phyloP scores from a whole-genome alignment of 2,888 invertebrate genomes.

The Epinotia nisella region DNA sequence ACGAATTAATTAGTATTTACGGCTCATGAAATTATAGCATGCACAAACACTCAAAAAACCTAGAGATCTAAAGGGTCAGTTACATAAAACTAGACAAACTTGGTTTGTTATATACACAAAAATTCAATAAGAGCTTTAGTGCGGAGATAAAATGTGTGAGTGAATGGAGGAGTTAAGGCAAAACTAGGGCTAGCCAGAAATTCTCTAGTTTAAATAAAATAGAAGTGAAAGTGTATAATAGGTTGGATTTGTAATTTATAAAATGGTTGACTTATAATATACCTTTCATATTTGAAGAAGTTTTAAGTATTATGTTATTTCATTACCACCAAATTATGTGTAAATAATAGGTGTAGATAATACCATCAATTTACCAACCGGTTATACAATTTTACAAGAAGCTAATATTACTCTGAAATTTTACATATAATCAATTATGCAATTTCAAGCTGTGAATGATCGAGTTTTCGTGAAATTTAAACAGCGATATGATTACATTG shows the following conservation, averaged over 20 bases:
- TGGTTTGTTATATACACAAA: too few species aligned
- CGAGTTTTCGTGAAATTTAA: background rate
- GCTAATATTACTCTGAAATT: background rate
- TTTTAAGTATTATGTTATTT: too few species aligned
- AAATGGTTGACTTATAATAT: too few species aligned
- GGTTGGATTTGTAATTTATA: background rate
- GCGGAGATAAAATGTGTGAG: constrained; percentile 5
- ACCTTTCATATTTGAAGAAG: too few species aligned
- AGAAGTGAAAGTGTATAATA: background rate
- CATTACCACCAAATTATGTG: too few species aligned
- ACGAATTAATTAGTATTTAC: background rate
- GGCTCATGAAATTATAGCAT: constrained; percentile 11
- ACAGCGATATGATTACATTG: background rate
- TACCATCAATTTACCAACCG: too few species aligned
- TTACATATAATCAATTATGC: background rate
- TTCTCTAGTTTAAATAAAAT: background rate
- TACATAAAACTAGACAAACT: too few species aligned
- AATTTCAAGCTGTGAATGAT: background rate
- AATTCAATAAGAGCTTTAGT: background rate
- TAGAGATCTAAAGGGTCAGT: background rate
- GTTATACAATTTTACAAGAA: too few species aligned
- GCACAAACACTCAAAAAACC: background rate
- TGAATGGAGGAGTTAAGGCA: too few species aligned
- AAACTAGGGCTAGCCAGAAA: background rate
- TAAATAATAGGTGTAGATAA: too few species aligned